phyloP scores from a whole-genome alignment of 92 coral and sea anemone genomes.

The Bergia puertoricense region DNA sequence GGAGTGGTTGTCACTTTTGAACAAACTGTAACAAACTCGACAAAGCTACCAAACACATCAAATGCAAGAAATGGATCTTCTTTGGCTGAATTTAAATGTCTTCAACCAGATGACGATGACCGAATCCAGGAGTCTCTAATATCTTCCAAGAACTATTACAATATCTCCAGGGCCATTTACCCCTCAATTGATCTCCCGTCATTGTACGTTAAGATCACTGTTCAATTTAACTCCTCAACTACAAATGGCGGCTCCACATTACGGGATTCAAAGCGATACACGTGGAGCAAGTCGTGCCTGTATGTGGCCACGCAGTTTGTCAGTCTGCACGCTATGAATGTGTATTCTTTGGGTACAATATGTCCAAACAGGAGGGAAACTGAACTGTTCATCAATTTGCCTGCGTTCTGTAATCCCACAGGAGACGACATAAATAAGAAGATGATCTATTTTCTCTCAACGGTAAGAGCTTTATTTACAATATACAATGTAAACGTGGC shows the following conservation, averaged over 20 bases:
- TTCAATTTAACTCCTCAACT: not conserved
- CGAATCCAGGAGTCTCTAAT: not conserved
- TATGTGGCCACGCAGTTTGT: not conserved
- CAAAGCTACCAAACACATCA: too few species aligned
- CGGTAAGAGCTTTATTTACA: not conserved
- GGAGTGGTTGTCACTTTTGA: too few species aligned
- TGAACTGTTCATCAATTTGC: not conserved
- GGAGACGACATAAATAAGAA: not conserved
- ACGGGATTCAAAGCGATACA: not conserved
- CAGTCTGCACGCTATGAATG: constrained; percentile 4
- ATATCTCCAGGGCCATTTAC: constrained; percentile 2
- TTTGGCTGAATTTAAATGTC: not conserved
- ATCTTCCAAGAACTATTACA: not conserved
- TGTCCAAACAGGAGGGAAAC: not conserved
- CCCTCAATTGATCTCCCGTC: not conserved
- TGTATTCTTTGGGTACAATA: not conserved
- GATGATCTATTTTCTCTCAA: not conserved
- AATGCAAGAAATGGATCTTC: too few species aligned
- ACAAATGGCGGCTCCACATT: too few species aligned
- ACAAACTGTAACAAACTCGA: too few species aligned
- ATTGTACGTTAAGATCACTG: not conserved
- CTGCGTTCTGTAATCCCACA: not conserved
- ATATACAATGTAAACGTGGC: too few species aligned
- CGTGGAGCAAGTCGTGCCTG: not conserved
- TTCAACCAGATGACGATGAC: not conserved